Evolutionary conservation across 2,888 invertebrate genomes (phyloP), one percentile per base, ranked within the genome.

Genomic region (Petrolisthes cinctipes): DNA sequence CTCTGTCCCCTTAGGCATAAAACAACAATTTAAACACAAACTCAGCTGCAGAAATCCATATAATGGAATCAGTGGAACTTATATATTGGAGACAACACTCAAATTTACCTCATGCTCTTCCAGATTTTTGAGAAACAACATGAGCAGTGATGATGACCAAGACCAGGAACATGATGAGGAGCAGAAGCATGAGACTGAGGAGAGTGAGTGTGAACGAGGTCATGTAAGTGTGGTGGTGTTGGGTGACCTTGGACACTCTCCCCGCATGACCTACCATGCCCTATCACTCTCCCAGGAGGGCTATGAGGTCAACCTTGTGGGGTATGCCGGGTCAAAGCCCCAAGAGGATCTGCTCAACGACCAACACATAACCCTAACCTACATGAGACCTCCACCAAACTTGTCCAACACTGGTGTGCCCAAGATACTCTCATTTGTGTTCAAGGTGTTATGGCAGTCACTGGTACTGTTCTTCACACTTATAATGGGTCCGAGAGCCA

Each of bases 201-300:
- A 86, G 56, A 51, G 56, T 20, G 68, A 75, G 14, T 23, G 82
- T 9, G 54, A 89, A 20, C 83, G 89, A n/a, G 88, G 86, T 56
- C 75, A 81, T 23, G 89, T 89, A 17, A 86, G 82, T 5, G 95
- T 99, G 37, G 95, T 99, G 14, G 98, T 99, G 5, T 94, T 99
- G 86, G 99, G 99, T 4, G 99, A 99, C 93, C 95, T 99, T 91
- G 99, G 99, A 0, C 95, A 98, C 92, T 98, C 98, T 94, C 99
- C 99, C 88, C 95, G 99, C 92, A 99, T 99, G 98, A 97, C 98
- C 92, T 98, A 98, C 93, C 99, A 99, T 94, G 96, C 97, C 0
- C 93, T 96, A 92, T 99, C 99, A 82, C 95, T 99, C 85, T 95
- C 97, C 0, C 95, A 95, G 91, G 95, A 95, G 92, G 97, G 96